A percentile compares a stretch with the other conserved stretches of the same genome.
Conservation (phyloP, 2,888 invertebrate genomes). For the Uropetala carovei region DNA sequence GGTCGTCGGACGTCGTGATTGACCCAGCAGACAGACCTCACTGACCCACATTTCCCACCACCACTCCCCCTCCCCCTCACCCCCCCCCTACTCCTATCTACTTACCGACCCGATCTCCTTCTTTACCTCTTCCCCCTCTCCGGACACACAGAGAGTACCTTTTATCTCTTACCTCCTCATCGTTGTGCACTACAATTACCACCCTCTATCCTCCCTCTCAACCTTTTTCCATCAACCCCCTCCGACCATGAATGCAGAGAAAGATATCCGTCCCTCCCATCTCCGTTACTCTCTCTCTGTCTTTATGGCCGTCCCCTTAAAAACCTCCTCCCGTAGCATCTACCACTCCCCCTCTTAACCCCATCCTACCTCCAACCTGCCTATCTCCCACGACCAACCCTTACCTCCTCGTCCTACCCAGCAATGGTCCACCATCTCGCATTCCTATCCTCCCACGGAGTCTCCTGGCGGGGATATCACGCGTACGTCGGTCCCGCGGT, state of each 20-base stretch:
- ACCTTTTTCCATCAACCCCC: not conserved
- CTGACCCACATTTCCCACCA: constrained; percentile 46
- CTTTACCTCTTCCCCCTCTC: constrained; percentile 34
- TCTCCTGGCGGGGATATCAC: not conserved
- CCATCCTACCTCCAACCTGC: not conserved
- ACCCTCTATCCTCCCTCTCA: constrained; percentile 8
- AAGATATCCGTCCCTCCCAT: not conserved
- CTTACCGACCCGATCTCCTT: constrained; percentile 19
- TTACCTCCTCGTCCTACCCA: too few species aligned
- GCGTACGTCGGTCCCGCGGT: not conserved
- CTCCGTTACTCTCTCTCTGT: constrained; percentile 71
- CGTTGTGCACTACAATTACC: constrained; percentile 30
- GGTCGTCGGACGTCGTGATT: constrained; percentile 32
- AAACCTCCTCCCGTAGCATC: too few species aligned
- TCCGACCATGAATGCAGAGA: constrained; percentile 27
- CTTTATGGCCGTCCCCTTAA: constrained; percentile 62
- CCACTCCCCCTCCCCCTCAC: constrained; percentile 17
- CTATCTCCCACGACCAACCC: not conserved
- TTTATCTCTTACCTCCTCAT: constrained; percentile 59
- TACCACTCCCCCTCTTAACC: too few species aligned
- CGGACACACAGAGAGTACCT: constrained; percentile 8
- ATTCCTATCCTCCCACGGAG: too few species aligned
- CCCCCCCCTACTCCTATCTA: constrained; percentile 22
- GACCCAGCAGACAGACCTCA: constrained; percentile 25
- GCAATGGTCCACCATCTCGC: too few species aligned